phyloP scores from a whole-genome alignment of 2,113 vertebrate genomes.

The Baryphthengus martii region DNA sequence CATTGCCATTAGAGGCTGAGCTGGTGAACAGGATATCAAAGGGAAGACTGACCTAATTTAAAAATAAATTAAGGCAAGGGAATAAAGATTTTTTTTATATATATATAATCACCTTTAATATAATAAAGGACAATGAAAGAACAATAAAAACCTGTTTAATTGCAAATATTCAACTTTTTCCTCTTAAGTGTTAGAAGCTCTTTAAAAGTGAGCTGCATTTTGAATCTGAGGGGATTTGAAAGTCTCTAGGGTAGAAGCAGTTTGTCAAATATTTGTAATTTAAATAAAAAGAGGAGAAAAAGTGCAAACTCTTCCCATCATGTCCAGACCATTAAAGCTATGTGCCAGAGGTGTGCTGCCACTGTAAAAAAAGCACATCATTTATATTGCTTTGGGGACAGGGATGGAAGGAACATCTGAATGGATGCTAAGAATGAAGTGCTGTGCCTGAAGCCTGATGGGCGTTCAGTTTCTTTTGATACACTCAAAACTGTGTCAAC shows the following conservation, averaged over 20 bases:
- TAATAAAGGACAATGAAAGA: background rate
- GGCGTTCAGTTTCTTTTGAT: background rate
- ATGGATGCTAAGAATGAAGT: background rate
- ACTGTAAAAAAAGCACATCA: background rate
- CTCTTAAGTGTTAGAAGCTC: background rate
- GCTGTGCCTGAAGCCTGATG: background rate
- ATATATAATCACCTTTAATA: background rate
- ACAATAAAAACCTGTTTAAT: background rate
- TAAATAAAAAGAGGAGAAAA: conserved; percentile 5
- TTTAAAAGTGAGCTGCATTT: background rate
- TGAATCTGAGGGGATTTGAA: background rate
- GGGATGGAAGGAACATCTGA: background rate
- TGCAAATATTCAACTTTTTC: background rate
- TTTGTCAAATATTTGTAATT: conserved; percentile 33
- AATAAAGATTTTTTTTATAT: background rate
- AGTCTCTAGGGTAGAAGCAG: background rate
- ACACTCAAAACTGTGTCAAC: background rate
- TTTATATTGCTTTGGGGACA: background rate
- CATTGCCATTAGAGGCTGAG: background rate
- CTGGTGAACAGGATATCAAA: background rate
- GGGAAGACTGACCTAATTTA: background rate
- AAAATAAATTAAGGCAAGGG: background rate
- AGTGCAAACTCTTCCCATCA: background rate
- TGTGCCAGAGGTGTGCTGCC: background rate
- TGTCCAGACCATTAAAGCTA: background rate